Base-by-base conservation (phyloP, 1,140 invertebrate species). In the Ooceraea biroi region DNA sequence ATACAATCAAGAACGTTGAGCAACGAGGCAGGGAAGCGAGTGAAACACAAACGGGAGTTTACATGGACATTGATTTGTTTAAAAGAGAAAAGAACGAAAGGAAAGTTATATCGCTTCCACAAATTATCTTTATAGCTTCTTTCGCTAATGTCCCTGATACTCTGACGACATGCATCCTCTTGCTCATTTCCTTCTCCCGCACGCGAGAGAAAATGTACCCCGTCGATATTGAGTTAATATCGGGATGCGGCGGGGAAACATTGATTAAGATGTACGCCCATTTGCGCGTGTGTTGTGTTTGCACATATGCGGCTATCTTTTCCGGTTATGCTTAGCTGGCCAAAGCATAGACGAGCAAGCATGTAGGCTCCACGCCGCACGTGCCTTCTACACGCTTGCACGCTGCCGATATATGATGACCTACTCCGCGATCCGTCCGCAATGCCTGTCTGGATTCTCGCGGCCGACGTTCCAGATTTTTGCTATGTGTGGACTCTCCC, bases 381-480 rank as follows among this genome's bases (percentile, higher is more conserved):
- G n/a, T n/a, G n/a, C n/a, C n/a, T n/a, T n/a, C n/a, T n/a, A n/a
- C 87, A 89, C 88, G 88, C 76, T 84, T 89, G 87, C 91, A 90
- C 90, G 90, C 88, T 89, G 87, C 88, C 90, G 86, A 92, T 91
- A 91, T 90, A 90, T 89, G 85, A 92, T 92, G 90, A 91, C 91
- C 91, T 92, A 92, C 92, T 92, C 91, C 74, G 85, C 61, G 84
- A 86, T 91, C 89, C 86, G 87, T 87, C 57, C 74, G 87, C 73
- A 80, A 57, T 80, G 82, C 84, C 90, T 82, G 86, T 83, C 87
- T 87, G 85, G 87, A 86, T 91, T 83, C 87, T 90, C 90, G 68
- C 85, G 84, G 83, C 80, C 84, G n/a, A n/a, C n/a, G 90, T 91
- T 90, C 91, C 85, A 92, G 78, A 92, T 91, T 87, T 66, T 89